Evolutionary conservation across 2,797 vertebrate species (phyloP), one percentile per base, ranked within the genome.

Genomic region (Gambusia yucatana): DNA sequence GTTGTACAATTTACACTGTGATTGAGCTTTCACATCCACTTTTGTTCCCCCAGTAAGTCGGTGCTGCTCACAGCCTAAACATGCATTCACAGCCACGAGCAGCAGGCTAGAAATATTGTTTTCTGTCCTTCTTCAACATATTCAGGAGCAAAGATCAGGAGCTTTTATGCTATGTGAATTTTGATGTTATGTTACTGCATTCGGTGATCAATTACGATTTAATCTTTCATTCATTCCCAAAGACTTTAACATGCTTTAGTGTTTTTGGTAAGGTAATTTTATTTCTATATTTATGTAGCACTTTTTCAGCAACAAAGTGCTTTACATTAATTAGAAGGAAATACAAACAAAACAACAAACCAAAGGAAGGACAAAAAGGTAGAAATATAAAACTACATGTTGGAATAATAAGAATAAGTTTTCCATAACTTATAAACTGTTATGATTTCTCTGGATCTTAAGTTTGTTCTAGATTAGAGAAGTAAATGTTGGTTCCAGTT

Each of bases 21-120:
- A 95, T 94, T 93, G 95, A 94, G 94, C 93, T 94, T 94, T 95
- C 93, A 92, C 93, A 93, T 95, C 92, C 90, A 90, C 89, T 95
- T 94, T 93, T 84, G 63, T 84, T 94, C 93, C 89, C 89, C 81
- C 83, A 73, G 86, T 83, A 86, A 86, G 91, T 84, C 89, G 84
- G 84, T 89, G 82, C 78, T 77, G 71, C 88, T 84, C 84, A 77
- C 83, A 88, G 86, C 82, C 84, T 90, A 74, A 61, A 73, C 55
- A 39, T 77, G 88, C 84, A 78, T 93, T 91, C 84, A 85, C 80
- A 84, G 84, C 72, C 79, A 76, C 86, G 75, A 74, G 44, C 88
- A 78, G 76, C 76, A 76, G 78, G 83, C 77, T 77, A 52, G 79
- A 92, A 89, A 85, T 46, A 75, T 69, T 75, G 72, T 84, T 84